These are phyloP conservation scores for Stenchaetothrips biformis DNA, from an alignment of 2,888 invertebrate genomes.

Conservation along the genomic window DNA sequence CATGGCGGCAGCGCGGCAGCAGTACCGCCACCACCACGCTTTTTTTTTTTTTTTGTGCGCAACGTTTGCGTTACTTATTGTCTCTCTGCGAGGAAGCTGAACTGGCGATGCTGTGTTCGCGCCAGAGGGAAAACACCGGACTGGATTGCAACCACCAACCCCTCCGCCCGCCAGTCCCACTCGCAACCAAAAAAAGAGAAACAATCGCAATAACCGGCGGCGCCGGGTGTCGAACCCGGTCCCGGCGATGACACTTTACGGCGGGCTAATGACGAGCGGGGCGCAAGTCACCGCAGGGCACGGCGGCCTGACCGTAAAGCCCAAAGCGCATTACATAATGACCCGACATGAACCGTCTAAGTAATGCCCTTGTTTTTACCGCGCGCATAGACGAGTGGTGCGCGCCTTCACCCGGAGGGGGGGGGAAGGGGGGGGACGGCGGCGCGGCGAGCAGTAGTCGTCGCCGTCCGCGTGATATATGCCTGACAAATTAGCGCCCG, in stretches of 20 bases:
- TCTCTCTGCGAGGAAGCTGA: no score
- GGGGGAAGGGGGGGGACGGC: background rate
- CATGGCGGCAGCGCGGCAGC: no score
- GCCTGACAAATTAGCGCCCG: constrained; percentile 21
- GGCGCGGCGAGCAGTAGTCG: background rate
- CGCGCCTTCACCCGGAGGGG: background rate
- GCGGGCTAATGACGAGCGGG: background rate
- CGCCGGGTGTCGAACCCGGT: background rate
- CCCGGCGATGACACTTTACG: background rate
- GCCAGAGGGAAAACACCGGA: no score
- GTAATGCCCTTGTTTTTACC: constrained; percentile 21
- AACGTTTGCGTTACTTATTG: no score
- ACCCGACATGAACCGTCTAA: constrained; percentile 14
- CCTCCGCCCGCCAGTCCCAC: no score
- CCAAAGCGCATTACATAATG: background rate
- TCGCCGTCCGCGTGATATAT: constrained; percentile 11
- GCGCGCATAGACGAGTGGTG: background rate
- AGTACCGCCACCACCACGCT: no score
- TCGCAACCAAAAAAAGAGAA: no score
- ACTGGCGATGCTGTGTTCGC: no score
- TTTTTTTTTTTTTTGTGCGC: no score
- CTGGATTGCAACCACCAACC: no score
- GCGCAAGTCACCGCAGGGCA: background rate
- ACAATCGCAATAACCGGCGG: background rate
- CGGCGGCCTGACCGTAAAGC: background rate